Evolutionary conservation across 2,888 invertebrate species (phyloP).

Genomic region (Loripinus fragilis): DNA sequence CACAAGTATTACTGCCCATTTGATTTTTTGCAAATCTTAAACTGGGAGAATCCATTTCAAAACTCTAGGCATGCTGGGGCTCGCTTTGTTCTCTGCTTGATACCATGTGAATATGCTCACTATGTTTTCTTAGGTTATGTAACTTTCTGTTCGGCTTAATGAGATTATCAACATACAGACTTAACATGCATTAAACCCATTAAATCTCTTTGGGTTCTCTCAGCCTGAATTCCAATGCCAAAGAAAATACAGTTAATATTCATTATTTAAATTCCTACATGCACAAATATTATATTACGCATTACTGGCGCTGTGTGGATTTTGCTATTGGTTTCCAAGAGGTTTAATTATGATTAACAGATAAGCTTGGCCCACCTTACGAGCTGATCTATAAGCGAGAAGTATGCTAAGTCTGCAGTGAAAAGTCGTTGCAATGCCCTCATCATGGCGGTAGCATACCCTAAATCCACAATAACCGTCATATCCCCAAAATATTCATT

Average conservation of each 20-base stretch:
- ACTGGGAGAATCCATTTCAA: no score
- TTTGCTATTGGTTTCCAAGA: not conserved
- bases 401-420: no score
- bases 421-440: no score
- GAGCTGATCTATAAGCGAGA: no score
- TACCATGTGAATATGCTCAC: not conserved
- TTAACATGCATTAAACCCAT: not conserved
- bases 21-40: no score
- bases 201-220: not conserved
- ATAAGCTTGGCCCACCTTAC: not conserved
- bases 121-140: constrained; percentile 1
- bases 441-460: no score
- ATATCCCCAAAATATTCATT: no score
- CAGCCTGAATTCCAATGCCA: not conserved
- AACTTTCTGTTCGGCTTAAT: not conserved
- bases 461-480: no score
- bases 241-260: not conserved
- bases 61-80: no score
- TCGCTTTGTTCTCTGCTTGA: not conserved
- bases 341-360: not conserved
- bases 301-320: not conserved
- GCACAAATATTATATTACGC: constrained; percentile 8
- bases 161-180: not conserved
- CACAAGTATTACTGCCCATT: no score
- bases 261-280: constrained; percentile 8